phyloP scores from a whole-genome alignment of 2,113 vertebrate genomes.

The Glaucidium brasilianum region DNA sequence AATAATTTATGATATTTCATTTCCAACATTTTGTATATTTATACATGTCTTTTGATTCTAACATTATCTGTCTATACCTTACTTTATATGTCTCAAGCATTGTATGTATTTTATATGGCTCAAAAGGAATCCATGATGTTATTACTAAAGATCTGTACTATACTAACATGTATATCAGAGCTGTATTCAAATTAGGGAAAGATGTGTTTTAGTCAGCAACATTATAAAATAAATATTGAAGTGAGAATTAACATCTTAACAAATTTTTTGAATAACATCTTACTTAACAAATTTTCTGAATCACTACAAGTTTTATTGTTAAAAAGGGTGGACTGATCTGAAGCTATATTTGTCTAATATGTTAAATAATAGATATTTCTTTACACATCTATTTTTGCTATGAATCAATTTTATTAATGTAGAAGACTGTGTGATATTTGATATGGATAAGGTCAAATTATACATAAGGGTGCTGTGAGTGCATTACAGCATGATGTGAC shows the following conservation, averaged over 20 bases:
- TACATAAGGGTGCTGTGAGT: neutral
- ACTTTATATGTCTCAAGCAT: neutral
- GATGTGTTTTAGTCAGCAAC: neutral
- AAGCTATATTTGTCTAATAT: neutral
- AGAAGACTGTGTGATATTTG: neutral
- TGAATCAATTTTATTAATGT: neutral
- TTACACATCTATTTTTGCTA: neutral
- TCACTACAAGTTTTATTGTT: neutral
- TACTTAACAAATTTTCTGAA: neutral
- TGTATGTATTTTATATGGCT: neutral
- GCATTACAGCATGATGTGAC: neutral
- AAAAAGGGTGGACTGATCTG: neutral
- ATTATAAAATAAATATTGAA: neutral
- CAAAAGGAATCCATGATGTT: neutral
- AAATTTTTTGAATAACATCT: no score
- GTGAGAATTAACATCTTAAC: neutral
- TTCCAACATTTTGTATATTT: neutral
- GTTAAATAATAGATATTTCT: neutral
- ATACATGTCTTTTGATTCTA: neutral
- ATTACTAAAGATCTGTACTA: neutral
- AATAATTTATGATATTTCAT: neutral
- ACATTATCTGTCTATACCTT: neutral
- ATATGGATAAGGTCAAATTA: neutral
- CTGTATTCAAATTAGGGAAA: neutral
- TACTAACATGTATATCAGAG: neutral